These are phyloP conservation scores for Galbula dea DNA, from an alignment of 2,113 vertebrate species.

Conservation along the genomic window DNA sequence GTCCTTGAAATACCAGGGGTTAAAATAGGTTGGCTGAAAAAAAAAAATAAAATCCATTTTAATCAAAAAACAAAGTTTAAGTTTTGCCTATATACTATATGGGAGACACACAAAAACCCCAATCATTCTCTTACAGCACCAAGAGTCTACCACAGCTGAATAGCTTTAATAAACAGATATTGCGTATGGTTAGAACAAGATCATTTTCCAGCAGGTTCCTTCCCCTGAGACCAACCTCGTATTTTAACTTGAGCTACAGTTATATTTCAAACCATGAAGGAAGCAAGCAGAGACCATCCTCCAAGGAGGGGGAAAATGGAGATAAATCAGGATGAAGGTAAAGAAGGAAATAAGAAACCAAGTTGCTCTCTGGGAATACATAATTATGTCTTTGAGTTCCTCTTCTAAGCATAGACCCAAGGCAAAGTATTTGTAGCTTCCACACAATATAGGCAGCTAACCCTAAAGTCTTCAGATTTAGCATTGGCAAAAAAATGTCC, in stretches of 20 bases:
- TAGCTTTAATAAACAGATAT: not conserved
- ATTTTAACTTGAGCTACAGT: not conserved
- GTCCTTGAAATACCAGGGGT: not conserved
- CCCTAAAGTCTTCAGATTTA: not conserved
- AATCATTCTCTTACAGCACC: not conserved
- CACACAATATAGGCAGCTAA: not conserved
- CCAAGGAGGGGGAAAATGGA: not conserved
- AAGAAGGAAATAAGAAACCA: not conserved
- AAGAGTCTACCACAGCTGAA: not conserved
- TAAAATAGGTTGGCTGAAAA: not conserved
- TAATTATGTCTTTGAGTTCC: not conserved
- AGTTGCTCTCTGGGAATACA: not conserved
- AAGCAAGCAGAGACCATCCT: not conserved
- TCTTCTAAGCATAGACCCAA: not conserved
- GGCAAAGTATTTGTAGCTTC: not conserved
- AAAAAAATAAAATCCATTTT: not conserved
- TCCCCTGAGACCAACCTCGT: not conserved
- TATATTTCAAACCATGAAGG: not conserved
- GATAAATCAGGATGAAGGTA: not conserved
- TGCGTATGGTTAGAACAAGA: not conserved
- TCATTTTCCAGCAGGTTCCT: not conserved
- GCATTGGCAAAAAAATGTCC: not conserved
- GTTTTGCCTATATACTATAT: not conserved
- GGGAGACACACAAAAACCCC: not conserved
- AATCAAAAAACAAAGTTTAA: not conserved